Conservation (phyloP, 2,888 invertebrate genomes). For the Strigamia transsilvanica region DNA sequence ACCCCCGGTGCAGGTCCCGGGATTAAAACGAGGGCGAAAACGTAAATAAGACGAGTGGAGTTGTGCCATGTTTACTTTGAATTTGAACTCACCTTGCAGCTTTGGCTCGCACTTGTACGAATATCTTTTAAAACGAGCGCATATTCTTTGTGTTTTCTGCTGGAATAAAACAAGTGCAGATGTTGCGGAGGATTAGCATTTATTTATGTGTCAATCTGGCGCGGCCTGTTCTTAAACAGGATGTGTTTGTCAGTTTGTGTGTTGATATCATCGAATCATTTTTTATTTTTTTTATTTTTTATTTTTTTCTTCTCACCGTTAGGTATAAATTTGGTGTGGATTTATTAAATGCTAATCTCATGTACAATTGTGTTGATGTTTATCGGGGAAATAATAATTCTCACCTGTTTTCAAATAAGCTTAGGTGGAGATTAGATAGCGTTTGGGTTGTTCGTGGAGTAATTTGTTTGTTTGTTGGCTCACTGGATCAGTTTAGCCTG, state of each 20-base stretch:
- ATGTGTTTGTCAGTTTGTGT: no score
- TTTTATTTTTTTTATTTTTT: no score
- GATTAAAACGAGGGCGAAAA: conserved; percentile 15
- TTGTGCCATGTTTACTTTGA: conserved; percentile 4
- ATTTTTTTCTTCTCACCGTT: conserved; percentile 7
- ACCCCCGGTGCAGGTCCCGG: neutral
- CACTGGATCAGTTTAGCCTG: no score
- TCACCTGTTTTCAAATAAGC: conserved; percentile 24
- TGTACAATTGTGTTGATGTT: conserved; percentile 12
- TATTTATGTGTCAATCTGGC: neutral
- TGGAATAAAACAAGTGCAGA: neutral
- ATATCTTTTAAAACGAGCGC: neutral
- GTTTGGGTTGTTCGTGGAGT: neutral
- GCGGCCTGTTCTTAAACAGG: neutral
- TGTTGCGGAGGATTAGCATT: neutral
- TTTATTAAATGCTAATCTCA: conserved; percentile 4
- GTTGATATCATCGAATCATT: neutral
- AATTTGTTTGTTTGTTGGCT: neutral
- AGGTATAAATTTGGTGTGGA: conserved; percentile 6
- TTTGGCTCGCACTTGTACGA: no score
- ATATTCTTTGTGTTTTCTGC: neutral
- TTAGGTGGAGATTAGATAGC: neutral
- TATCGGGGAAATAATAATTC: conserved; percentile 1
- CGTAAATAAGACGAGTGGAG: neutral
- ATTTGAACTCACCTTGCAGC: neutral